These are phyloP conservation scores for Papilio demoleus DNA, from an alignment of 2,888 invertebrate genomes.

Conservation along the genomic window DNA sequence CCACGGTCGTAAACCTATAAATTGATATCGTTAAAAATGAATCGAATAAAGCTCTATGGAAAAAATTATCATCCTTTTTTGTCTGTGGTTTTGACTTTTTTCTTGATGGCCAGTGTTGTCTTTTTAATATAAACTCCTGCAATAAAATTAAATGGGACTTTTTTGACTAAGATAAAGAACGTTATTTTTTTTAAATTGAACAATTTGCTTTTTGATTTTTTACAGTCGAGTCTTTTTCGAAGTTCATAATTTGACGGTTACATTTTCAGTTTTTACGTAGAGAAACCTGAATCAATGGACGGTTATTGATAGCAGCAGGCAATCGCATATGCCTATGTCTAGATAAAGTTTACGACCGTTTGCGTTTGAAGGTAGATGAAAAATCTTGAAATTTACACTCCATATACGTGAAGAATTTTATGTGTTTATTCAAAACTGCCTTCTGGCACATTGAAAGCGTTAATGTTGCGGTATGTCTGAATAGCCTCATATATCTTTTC, in stretches of 20 bases:
- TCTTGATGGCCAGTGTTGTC: background rate
- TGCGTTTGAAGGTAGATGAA: constrained; percentile 2
- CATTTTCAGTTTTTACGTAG: background rate
- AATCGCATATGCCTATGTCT: background rate
- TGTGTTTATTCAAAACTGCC: constrained; percentile 17
- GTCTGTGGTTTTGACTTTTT: background rate
- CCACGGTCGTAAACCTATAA: constrained; percentile 28
- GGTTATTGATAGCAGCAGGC: background rate
- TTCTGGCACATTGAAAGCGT: constrained; percentile 25
- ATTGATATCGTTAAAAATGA: constrained; percentile 33
- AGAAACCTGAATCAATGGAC: background rate
- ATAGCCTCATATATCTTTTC: constrained; percentile 8
- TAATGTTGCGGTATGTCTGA: constrained; percentile 27
- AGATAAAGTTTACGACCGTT: constrained; percentile 9
- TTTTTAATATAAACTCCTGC: background rate
- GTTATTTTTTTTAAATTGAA: no score
- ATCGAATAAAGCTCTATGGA: constrained; percentile 5
- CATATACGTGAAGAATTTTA: constrained; percentile 13
- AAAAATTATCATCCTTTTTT: constrained; percentile 1
- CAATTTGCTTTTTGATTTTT: no score
- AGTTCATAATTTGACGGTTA: background rate
- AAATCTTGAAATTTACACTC: constrained; percentile 14
- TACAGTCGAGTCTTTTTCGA: background rate
- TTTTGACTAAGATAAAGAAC: background rate
- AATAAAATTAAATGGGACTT: no score